phyloP scores from a whole-genome alignment of 2,797 vertebrate species.

The Phalloptychus januarius region DNA sequence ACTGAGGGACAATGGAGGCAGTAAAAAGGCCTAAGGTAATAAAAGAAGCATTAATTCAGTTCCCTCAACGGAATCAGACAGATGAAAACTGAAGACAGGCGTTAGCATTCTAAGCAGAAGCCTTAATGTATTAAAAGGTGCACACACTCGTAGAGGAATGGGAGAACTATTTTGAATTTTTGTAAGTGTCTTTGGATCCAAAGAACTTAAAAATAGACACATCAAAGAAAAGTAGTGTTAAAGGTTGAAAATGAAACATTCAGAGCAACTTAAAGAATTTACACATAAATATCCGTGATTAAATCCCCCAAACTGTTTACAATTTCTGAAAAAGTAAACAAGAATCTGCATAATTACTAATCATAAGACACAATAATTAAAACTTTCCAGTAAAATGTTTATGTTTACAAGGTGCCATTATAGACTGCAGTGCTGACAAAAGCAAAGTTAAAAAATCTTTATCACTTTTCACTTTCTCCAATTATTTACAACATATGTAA shows the following conservation, averaged over 20 bases:
- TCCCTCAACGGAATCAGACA: neutral
- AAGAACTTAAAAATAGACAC: neutral
- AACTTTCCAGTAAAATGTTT: neutral
- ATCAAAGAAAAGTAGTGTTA: neutral
- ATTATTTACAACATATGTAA: neutral
- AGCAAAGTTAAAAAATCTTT: neutral
- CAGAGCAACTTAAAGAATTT: neutral
- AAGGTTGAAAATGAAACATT: neutral
- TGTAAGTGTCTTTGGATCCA: neutral
- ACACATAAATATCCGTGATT: neutral
- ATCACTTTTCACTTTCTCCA: neutral
- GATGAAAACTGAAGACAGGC: slow-evolving; percentile 2
- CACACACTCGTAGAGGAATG: neutral
- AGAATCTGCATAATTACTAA: neutral
- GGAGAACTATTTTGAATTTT: neutral
- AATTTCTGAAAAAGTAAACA: neutral
- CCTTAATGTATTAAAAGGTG: neutral
- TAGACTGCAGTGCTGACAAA: neutral
- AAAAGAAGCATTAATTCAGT: slow-evolving; percentile 8
- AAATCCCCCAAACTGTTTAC: neutral
- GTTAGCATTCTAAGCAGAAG: neutral
- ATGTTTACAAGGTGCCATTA: neutral
- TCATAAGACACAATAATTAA: neutral
- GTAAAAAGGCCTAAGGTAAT: slow-evolving; percentile 3
- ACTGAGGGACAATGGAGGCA: neutral